A percentile compares a stretch with the other conserved stretches of the same genome.
Conservation (phyloP, 1,140 invertebrate genomes). For the Caenorhabditis latens region DNA sequence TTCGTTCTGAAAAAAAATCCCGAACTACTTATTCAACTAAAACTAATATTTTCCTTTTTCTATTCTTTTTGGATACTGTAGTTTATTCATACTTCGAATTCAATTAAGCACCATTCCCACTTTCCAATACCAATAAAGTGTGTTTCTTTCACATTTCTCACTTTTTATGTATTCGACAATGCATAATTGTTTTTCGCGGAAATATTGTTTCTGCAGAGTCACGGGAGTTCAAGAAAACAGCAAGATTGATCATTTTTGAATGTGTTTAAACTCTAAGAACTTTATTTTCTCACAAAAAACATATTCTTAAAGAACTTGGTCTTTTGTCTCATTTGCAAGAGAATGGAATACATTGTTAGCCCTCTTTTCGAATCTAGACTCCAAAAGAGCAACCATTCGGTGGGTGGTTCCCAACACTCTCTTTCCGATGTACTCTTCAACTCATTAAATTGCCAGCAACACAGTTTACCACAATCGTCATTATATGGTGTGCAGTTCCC, state of each 20-base stretch:
- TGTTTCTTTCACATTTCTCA: too few relatives aligned
- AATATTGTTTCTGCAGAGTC: too few relatives aligned
- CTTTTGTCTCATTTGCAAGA: conserved; percentile 3
- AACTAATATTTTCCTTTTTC: too few relatives aligned
- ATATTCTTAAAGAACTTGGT: neutral
- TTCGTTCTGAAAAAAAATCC: too few relatives aligned
- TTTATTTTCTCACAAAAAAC: neutral
- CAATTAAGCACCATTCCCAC: neutral
- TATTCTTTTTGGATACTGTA: too few relatives aligned
- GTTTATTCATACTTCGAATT: neutral
- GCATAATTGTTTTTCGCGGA: too few relatives aligned
- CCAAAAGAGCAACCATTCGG: neutral
- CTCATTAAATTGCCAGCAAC: neutral
- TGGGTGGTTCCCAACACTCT: neutral
- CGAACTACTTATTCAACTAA: too few relatives aligned
- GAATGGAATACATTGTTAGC: neutral
- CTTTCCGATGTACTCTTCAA: neutral
- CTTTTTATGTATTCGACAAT: too few relatives aligned
- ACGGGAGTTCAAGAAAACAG: neutral
- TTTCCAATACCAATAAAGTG: too few relatives aligned
- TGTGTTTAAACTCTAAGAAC: neutral
- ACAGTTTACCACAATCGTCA: neutral
- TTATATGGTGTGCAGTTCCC: neutral
- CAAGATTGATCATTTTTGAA: neutral
- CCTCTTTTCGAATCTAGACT: neutral